These are phyloP conservation scores for Palythoa grandis DNA, from an alignment of 92 coral and sea anemone species.

Conservation along the genomic window DNA sequence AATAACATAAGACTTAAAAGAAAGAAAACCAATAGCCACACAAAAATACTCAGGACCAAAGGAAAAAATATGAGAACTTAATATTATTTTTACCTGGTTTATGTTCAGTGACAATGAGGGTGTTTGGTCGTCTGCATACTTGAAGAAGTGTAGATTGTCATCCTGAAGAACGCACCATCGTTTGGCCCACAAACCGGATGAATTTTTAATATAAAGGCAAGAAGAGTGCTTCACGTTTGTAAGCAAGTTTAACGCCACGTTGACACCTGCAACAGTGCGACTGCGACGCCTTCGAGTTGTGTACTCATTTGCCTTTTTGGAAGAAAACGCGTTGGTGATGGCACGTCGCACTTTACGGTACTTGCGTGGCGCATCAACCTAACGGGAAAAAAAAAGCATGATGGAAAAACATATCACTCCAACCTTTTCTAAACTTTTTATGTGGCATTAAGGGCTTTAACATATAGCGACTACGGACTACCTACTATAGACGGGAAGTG, in stretches of 20 bases:
- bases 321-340: conserved; percentile 69
- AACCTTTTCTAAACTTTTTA: too few relatives aligned
- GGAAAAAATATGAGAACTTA: neutral
- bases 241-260: conserved; percentile 65
- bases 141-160: conserved; percentile 72
- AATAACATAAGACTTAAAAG: too few relatives aligned
- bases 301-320: conserved; percentile 44
- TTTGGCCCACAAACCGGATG: conserved; percentile 83
- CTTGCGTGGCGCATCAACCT: conserved; percentile 28
- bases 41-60: neutral
- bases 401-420: neutral
- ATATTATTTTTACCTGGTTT: conserved; percentile 7
- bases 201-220: conserved; percentile 69
- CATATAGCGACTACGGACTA: too few relatives aligned
- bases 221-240: conserved; percentile 79
- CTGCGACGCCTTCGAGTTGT: conserved; percentile 63
- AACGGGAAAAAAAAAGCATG: neutral
- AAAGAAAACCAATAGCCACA: neutral
- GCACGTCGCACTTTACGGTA: conserved; percentile 68
- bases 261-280: conserved; percentile 73
- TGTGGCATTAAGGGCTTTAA: too few relatives aligned
- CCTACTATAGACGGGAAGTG: too few relatives aligned
- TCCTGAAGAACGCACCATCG: conserved; percentile 90
- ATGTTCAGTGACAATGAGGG: conserved; percentile 52
- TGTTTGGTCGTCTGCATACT: conserved; percentile 63